Conservation (phyloP, 2,797 vertebrate genomes). For the Gouania willdenowi region DNA sequence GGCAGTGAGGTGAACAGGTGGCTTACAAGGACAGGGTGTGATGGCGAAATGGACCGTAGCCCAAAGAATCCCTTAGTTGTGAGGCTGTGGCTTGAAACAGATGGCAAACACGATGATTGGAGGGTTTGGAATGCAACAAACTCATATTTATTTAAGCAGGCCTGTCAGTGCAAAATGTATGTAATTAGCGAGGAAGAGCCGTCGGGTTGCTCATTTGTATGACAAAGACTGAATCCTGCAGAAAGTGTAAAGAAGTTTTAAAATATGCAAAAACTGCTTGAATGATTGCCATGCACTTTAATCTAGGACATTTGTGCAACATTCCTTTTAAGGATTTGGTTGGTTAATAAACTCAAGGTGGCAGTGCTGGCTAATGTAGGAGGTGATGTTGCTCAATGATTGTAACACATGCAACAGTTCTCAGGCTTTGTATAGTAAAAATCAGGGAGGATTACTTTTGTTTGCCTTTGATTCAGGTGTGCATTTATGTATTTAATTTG, state of each 20-base stretch:
- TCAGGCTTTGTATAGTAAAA: no score
- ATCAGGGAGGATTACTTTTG: no score
- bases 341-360: conserved; percentile 39
- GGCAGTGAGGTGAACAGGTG: conserved; percentile 59
- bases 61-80: conserved; percentile 62
- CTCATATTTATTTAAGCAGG: conserved; percentile 49
- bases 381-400: background rate
- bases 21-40: conserved; percentile 54
- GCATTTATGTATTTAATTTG: no score
- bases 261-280: conserved; percentile 30
- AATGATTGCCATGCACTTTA: conserved; percentile 20
- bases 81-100: conserved; percentile 40
- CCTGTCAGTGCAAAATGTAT: conserved; percentile 26
- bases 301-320: conserved; percentile 15
- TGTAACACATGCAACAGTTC: no score
- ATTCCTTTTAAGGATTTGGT: conserved; percentile 8
- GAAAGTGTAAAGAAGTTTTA: conserved; percentile 26
- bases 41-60: conserved; percentile 61
- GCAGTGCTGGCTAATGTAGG: conserved; percentile 30
- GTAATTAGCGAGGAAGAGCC: conserved; percentile 26
- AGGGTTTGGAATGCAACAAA: conserved; percentile 42
- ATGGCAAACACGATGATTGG: conserved; percentile 41
- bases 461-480: no score
- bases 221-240: conserved; percentile 16
- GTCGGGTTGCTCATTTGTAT: conserved; percentile 9